Conservation (phyloP, 2,113 vertebrate species). For the Engystomops pustulosus region DNA sequence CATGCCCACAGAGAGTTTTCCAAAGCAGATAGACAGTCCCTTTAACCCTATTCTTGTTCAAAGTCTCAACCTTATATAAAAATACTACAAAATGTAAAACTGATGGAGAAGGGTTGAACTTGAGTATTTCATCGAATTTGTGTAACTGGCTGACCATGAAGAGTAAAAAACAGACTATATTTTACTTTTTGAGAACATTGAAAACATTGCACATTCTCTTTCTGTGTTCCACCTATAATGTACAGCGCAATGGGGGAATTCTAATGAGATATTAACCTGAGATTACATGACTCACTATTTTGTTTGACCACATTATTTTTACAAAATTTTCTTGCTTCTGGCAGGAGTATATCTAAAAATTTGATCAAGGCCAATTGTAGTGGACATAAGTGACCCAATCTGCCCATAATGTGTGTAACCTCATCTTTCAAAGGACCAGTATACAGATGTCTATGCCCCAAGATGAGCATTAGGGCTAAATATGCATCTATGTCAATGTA, state of each 20-base stretch:
- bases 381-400: neutral
- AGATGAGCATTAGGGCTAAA: neutral
- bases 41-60: too few relatives aligned
- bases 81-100: too few relatives aligned
- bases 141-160: too few relatives aligned
- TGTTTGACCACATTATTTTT: neutral
- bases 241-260: neutral
- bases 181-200: neutral
- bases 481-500: too few relatives aligned
- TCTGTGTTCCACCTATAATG: neutral
- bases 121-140: too few relatives aligned
- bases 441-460: neutral
- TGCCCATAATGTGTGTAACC: neutral
- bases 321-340: neutral
- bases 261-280: conserved; percentile 15
- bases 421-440: too few relatives aligned
- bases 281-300: neutral
- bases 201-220: neutral
- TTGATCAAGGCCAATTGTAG: too few relatives aligned
- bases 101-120: too few relatives aligned
- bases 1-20: too few relatives aligned
- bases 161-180: too few relatives aligned
- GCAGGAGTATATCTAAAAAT: neutral
- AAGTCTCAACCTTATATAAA: too few relatives aligned
- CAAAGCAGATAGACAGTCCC: too few relatives aligned